Conservation (phyloP, 1,140 invertebrate species). For the Probaryconus sp. region DNA sequence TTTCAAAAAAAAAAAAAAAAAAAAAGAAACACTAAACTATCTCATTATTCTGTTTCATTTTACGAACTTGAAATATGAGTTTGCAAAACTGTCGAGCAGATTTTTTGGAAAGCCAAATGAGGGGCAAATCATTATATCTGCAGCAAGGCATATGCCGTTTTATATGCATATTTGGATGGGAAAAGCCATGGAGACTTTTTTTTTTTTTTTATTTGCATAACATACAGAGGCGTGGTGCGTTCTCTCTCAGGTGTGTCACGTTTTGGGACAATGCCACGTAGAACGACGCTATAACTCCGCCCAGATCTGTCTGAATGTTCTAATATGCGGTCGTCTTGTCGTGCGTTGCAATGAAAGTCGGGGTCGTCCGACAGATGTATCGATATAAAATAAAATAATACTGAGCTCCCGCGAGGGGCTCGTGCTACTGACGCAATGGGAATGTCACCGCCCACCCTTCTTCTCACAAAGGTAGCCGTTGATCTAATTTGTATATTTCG, state of each 20-base stretch:
- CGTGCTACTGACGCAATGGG: conserved; percentile 47
- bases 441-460: conserved; percentile 50
- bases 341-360: conserved; percentile 60
- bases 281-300: conserved; percentile 56
- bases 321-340: conserved; percentile 63
- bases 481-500: conserved; percentile 54
- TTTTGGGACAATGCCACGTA: conserved; percentile 60
- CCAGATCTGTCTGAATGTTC: conserved; percentile 63
- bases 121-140: conserved; percentile 38
- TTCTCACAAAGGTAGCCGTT: conserved; percentile 47
- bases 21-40: no score
- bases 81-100: conserved; percentile 36
- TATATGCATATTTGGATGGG: conserved; percentile 57
- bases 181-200: conserved; percentile 51
- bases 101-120: conserved; percentile 35
- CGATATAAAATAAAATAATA: conserved; percentile 64
- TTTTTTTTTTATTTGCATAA: conserved; percentile 53
- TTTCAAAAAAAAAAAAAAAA: no score
- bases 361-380: conserved; percentile 63
- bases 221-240: conserved; percentile 59
- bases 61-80: conserved; percentile 35
- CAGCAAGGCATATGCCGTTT: conserved; percentile 54
- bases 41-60: conserved; percentile 1
- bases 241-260: conserved; percentile 64
- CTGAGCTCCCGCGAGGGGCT: conserved; percentile 36